phyloP scores from a whole-genome alignment of 2,888 invertebrate species.

The Crepidodera aurea region DNA sequence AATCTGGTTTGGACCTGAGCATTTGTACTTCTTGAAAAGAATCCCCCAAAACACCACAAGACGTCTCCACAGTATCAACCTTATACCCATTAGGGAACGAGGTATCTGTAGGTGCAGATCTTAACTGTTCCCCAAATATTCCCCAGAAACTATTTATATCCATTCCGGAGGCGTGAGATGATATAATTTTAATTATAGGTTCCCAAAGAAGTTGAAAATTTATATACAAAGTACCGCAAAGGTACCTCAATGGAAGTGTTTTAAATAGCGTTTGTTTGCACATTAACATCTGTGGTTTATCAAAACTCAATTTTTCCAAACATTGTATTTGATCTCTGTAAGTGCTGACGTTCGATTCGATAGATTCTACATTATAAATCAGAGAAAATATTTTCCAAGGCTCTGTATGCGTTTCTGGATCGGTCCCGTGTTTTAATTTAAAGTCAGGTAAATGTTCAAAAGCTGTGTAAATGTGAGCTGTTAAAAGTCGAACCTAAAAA shows the following conservation, averaged over 20 bases:
- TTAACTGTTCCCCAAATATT: slow-evolving; percentile 70
- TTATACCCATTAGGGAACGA: slow-evolving; percentile 50
- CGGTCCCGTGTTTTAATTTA: slow-evolving; percentile 54
- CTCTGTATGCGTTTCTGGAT: slow-evolving; percentile 58
- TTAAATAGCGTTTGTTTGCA: slow-evolving; percentile 67
- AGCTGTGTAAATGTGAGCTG: slow-evolving; percentile 76
- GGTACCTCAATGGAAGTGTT: slow-evolving; percentile 75
- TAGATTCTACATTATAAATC: slow-evolving; percentile 76
- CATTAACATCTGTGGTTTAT: slow-evolving; percentile 65
- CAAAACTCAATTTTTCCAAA: slow-evolving; percentile 76
- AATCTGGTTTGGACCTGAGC: slow-evolving; percentile 71
- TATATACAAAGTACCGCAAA: slow-evolving; percentile 82
- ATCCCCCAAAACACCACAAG: slow-evolving; percentile 50
- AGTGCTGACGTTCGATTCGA: slow-evolving; percentile 75
- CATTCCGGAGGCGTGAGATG: slow-evolving; percentile 74
- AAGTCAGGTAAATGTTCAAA: slow-evolving; percentile 69
- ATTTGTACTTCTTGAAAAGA: slow-evolving; percentile 50
- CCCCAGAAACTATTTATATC: slow-evolving; percentile 75
- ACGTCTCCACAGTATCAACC: slow-evolving; percentile 35
- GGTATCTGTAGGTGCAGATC: slow-evolving; percentile 63
- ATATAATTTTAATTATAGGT: slow-evolving; percentile 78
- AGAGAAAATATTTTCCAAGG: slow-evolving; percentile 70
- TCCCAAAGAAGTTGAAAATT: slow-evolving; percentile 91
- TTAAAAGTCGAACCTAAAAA: slow-evolving; percentile 73
- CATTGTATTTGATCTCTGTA: slow-evolving; percentile 81